Base-by-base conservation (phyloP, 2,888 invertebrate genomes). In the Gymnocheta viridis region DNA sequence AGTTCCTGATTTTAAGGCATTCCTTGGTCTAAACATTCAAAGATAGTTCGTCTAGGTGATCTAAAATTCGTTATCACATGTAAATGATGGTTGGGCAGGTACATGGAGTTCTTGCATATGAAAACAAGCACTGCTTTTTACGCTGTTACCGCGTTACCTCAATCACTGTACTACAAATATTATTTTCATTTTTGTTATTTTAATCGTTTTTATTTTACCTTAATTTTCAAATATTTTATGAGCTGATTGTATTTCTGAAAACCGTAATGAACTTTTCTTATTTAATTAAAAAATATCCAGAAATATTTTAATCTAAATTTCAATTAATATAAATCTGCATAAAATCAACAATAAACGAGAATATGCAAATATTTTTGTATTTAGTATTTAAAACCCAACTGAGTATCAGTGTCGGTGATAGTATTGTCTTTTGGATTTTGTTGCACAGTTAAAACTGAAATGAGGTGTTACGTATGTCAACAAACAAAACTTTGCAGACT, bases 401-500 rank as follows among this genome's bases (percentile, higher is more conserved):
- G 19, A 74, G 49, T 62, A 51, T 14, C 38, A 49, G 73, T 60
- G 60, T 44, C 35, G 10, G 29, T 66, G 60, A 19, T 24, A 22
- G 24, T 67, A 19, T 58, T 77, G 44, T 66, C 44, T 56, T 44
- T 44, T 54, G 19, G 14, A 29, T 44, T 66, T 32, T 56, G 44
- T 66, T 47, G 32, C 67, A 58, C 47, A 49, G 41, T 54, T 51
- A 35, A 41, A 77, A 56, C 60, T 73, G 49, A 77, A 81, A 84
- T 81, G 77, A 84, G 84, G 84, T 84, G 84, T 78, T 84, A 78
- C 84, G 84, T 81, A 77, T 81, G 84, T 84, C 84, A 84, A 84
- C 84, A 84, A 77, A 81, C 77, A 76, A 84, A 84, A 84, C 84
- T 84, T 84, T 81, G 56, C 67, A 84, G 81, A 84, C 84, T 69